A percentile compares a stretch with the other conserved stretches of the same genome.
These are phyloP conservation scores for Eristalis arbustorum DNA, from an alignment of 2,888 invertebrate genomes.

Conservation along the genomic window DNA sequence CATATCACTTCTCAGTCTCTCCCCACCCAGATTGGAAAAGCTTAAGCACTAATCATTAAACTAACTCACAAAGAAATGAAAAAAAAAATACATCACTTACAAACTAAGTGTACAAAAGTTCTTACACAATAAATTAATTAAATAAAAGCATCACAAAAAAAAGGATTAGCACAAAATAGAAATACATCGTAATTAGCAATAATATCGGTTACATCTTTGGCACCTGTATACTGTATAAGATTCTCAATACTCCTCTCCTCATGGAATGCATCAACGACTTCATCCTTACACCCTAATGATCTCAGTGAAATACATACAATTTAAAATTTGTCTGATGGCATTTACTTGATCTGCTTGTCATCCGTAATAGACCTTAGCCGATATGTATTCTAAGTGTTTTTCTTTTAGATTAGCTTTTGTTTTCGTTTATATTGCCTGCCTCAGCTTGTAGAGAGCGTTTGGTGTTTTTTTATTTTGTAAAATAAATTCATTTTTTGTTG, in stretches of 20 bases:
- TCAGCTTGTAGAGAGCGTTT: constrained; percentile 25
- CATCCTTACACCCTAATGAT: constrained; percentile 1
- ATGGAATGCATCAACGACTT: constrained; percentile 7
- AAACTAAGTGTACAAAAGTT: constrained; percentile 13
- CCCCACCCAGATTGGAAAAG: not conserved
- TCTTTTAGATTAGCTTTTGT: not conserved
- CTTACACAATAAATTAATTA: constrained; percentile 30
- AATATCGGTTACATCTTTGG: constrained; percentile 60
- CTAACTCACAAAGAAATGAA: constrained; percentile 19
- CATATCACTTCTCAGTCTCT: not conserved
- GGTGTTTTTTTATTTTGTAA: constrained; percentile 21
- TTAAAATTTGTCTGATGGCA: constrained; percentile 15
- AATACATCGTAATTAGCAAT: not conserved
- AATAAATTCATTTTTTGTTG: constrained; percentile 50
- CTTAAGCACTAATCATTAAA: constrained; percentile 12
- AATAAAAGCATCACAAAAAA: constrained; percentile 10
- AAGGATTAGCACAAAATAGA: constrained; percentile 12
- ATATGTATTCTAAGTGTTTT: constrained; percentile 44
- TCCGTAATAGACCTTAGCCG: constrained; percentile 38
- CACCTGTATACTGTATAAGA: constrained; percentile 46
- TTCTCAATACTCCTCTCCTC: not conserved
- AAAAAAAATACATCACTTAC: not conserved
- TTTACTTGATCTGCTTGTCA: not conserved
- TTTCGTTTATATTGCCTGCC: not conserved
- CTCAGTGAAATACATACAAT: not conserved